Evolutionary conservation across 2,113 vertebrate genomes (phyloP).

Genomic region (Oreocharis arfaki): DNA sequence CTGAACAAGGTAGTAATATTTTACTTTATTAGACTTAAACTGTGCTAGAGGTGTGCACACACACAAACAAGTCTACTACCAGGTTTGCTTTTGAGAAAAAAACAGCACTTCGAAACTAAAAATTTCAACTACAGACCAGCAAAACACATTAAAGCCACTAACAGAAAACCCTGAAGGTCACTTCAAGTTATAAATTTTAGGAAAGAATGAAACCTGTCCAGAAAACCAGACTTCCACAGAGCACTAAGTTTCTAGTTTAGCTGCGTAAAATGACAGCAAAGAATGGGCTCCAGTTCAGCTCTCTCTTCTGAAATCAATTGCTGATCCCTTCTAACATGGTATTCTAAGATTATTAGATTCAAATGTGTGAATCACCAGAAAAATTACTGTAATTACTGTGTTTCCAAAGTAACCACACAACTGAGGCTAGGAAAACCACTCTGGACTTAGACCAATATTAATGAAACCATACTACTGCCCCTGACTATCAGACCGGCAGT

Average conservation of each 20-base stretch:
- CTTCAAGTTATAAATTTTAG: background rate
- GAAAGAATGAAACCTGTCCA: background rate
- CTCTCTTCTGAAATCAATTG: background rate
- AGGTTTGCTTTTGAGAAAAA: background rate
- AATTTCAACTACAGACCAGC: background rate
- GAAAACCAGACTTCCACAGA: background rate
- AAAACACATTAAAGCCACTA: background rate
- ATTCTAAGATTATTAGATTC: background rate
- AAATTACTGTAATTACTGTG: background rate
- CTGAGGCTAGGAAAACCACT: background rate
- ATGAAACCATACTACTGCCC: background rate
- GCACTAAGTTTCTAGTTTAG: background rate
- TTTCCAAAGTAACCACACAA: background rate
- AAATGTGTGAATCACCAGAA: background rate
- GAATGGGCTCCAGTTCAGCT: background rate
- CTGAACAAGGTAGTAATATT: background rate
- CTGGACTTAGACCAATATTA: background rate
- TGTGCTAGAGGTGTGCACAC: background rate
- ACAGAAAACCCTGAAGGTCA: background rate
- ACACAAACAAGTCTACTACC: background rate
- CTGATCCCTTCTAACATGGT: background rate
- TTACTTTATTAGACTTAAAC: background rate
- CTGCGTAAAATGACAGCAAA: background rate
- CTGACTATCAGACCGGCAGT: background rate
- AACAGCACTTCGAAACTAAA: background rate